Evolutionary conservation across 2,113 vertebrate genomes (phyloP).

Genomic region (Suncus etruscus): DNA sequence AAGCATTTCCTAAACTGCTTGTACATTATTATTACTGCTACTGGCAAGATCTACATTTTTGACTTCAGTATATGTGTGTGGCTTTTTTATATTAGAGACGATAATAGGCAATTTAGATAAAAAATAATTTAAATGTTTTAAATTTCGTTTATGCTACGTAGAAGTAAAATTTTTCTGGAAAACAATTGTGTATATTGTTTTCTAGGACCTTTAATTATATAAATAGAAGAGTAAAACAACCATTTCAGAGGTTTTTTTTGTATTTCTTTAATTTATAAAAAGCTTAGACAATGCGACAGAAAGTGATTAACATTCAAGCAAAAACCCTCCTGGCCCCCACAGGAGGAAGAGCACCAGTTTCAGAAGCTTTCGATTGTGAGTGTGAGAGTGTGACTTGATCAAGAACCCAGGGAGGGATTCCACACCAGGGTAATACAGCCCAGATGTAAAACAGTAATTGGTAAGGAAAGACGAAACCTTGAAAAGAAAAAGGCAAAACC

Average conservation of each 20-base stretch:
- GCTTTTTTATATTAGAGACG: not conserved
- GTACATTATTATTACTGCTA: not conserved
- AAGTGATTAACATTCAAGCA: conserved; percentile 30
- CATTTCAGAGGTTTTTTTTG: not conserved
- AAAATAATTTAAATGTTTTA: conserved; percentile 50
- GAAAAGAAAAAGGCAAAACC: conserved; percentile 43
- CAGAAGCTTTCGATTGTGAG: conserved; percentile 10
- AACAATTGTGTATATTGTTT: conserved; percentile 43
- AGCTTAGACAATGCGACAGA: conserved; percentile 70
- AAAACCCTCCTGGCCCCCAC: conserved; percentile 60
- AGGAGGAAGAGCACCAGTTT: conserved; percentile 82
- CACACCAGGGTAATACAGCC: not conserved
- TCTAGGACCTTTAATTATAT: conserved; percentile 77
- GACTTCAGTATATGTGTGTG: not conserved
- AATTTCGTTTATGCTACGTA: not conserved
- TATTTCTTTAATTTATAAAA: conserved; percentile 47
- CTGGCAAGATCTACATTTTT: not conserved
- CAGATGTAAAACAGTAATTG: not conserved
- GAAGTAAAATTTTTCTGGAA: conserved; percentile 42
- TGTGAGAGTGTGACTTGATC: not conserved
- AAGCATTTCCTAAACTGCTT: conserved; percentile 10
- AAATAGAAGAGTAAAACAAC: conserved; percentile 60
- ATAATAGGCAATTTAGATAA: conserved; percentile 35
- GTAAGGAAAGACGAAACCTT: conserved; percentile 33
- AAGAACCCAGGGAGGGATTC: not conserved